These are phyloP conservation scores for Drosophila nr. perissopoda DNA, from an alignment of 2,888 invertebrate species.

Conservation along the genomic window DNA sequence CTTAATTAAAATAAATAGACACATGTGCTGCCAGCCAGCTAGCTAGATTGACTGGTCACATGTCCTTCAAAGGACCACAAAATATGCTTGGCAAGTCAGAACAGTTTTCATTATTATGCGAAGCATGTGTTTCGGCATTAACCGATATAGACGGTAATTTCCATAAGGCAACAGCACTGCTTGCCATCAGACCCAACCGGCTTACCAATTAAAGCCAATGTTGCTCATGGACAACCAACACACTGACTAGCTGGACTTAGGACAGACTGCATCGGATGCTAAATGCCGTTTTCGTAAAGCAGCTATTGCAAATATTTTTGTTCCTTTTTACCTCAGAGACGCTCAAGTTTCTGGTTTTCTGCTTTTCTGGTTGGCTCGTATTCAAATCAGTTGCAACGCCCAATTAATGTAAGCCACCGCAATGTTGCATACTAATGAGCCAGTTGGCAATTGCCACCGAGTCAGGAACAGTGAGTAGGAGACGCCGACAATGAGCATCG, in stretches of 20 bases:
- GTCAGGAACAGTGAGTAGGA: slow-evolving; percentile 18
- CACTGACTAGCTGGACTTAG: slow-evolving; percentile 15
- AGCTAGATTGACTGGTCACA: slow-evolving; percentile 39
- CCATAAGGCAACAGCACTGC: slow-evolving; percentile 71
- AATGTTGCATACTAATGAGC: slow-evolving; percentile 81
- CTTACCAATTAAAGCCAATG: slow-evolving; percentile 68
- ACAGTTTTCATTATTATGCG: slow-evolving; percentile 66
- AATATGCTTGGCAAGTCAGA: slow-evolving; percentile 43
- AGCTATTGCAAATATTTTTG: slow-evolving; percentile 48
- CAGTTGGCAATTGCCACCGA: slow-evolving; percentile 29
- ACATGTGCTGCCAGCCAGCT: slow-evolving; percentile 40
- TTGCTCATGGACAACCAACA: slow-evolving; percentile 37
- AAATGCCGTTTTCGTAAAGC: slow-evolving; percentile 56
- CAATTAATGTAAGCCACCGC: slow-evolving; percentile 80
- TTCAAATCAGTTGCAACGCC: slow-evolving; percentile 82
- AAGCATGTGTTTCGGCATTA: slow-evolving; percentile 66
- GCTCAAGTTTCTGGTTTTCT: slow-evolving; percentile 18
- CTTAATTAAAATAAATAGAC: slow-evolving; percentile 79
- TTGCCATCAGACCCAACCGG: slow-evolving; percentile 43
- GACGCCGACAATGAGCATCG: slow-evolving; percentile 33
- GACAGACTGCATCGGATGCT: slow-evolving; percentile 27
- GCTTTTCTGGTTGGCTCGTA: slow-evolving; percentile 52
- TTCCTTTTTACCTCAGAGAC: slow-evolving; percentile 10
- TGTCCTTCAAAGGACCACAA: slow-evolving; percentile 57
- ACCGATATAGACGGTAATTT: slow-evolving; percentile 75